Conservation (phyloP, 2,113 vertebrate species). For the Casuarius casuarius region DNA sequence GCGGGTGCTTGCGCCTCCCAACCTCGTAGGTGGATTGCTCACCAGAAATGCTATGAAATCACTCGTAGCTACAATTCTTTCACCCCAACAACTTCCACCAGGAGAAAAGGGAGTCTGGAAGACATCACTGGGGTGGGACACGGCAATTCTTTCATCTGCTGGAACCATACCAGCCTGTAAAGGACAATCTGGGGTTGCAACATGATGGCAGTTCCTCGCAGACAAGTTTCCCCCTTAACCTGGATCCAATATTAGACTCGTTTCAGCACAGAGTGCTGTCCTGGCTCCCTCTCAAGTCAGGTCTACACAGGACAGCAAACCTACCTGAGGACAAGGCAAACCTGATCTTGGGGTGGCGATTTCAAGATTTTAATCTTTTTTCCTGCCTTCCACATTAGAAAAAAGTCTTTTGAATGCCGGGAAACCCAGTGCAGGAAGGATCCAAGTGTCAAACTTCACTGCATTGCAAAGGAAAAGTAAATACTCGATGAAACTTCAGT, state of each 20-base stretch:
- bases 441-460: neutral
- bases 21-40: fast-evolving
- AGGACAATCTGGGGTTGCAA: neutral
- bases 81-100: fast-evolving
- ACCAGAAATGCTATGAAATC: fast-evolving
- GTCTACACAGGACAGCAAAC: fast-evolving
- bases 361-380: neutral
- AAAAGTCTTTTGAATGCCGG: neutral
- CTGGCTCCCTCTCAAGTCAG: neutral
- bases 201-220: neutral
- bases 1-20: fast-evolving
- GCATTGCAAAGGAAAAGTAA: fast-evolving
- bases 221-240: neutral
- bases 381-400: neutral
- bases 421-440: neutral
- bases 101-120: neutral
- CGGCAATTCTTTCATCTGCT: fast-evolving
- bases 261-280: fast-evolving
- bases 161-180: neutral
- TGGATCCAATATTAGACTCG: fast-evolving
- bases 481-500: fast-evolving
- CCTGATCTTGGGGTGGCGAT: neutral
- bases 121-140: fast-evolving
- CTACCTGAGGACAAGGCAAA: neutral
- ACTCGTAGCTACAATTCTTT: fast-evolving